phyloP scores from a whole-genome alignment of 2,797 vertebrate genomes.

The Holocentrus rufus region DNA sequence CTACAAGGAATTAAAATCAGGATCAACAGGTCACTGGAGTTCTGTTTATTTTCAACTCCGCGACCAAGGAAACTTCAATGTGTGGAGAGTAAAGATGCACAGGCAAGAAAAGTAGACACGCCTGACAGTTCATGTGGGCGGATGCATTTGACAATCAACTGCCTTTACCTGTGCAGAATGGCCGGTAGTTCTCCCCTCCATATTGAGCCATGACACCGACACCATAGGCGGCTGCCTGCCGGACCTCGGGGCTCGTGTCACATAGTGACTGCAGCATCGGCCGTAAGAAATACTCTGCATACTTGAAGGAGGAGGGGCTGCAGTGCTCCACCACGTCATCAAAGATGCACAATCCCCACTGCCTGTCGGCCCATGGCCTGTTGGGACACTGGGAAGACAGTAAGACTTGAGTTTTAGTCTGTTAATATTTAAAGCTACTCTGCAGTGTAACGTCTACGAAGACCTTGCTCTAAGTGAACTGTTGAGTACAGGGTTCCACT shows the following conservation, averaged over 20 bases:
- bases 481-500: too few relatives aligned
- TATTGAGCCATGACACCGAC: conserved; percentile 97
- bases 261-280: conserved; percentile 94
- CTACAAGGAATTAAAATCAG: neutral
- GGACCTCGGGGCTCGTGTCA: conserved; percentile 94
- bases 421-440: too few relatives aligned
- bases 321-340: conserved; percentile 98
- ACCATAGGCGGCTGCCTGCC: conserved; percentile 96
- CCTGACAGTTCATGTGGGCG: too few relatives aligned
- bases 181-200: conserved; percentile 93
- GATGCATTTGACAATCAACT: too few relatives aligned
- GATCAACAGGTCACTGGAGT: too few relatives aligned
- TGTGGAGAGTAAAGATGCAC: too few relatives aligned
- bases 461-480: too few relatives aligned
- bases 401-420: accelerated
- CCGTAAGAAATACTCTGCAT: conserved; percentile 92
- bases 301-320: conserved; percentile 96
- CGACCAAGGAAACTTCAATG: too few relatives aligned
- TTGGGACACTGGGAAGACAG: conserved; percentile 86
- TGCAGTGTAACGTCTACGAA: too few relatives aligned
- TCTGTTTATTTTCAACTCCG: too few relatives aligned
- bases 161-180: conserved; percentile 92
- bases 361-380: conserved; percentile 96
- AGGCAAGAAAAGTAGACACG: too few relatives aligned
- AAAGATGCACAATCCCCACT: conserved; percentile 99